Conservation (phyloP, 2,888 invertebrate genomes). For the Drosophila ezoana region DNA sequence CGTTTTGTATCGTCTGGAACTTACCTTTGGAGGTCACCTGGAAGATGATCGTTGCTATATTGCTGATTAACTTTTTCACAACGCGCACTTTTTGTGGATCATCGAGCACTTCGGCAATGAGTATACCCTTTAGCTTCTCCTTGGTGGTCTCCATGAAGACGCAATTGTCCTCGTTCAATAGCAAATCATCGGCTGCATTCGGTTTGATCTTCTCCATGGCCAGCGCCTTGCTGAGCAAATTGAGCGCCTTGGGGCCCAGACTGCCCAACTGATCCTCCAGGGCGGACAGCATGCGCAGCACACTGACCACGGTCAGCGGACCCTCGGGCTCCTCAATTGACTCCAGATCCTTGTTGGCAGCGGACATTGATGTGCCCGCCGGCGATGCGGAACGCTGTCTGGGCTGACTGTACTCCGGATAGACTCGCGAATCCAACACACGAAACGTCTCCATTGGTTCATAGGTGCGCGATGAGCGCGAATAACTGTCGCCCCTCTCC, state of each 20-base stretch:
- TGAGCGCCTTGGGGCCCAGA: constrained; percentile 91
- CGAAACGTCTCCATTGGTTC: constrained; percentile 69
- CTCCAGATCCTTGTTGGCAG: constrained; percentile 56
- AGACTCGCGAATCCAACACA: constrained; percentile 80
- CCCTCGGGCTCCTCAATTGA: constrained; percentile 78
- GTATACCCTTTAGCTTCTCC: constrained; percentile 92
- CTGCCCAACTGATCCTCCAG: constrained; percentile 94
- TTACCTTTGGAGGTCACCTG: constrained; percentile 87
- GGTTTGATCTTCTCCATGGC: constrained; percentile 90
- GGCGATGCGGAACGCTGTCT: constrained; percentile 44
- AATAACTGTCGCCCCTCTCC: constrained; percentile 31
- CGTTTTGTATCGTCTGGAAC: constrained; percentile 28
- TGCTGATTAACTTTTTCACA: constrained; percentile 90
- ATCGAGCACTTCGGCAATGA: constrained; percentile 89
- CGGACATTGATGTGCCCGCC: constrained; percentile 5
- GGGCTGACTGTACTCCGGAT: constrained; percentile 82
- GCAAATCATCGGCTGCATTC: constrained; percentile 90
- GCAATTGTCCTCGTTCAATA: constrained; percentile 90
- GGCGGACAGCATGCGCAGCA: constrained; percentile 91
- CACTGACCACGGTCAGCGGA: constrained; percentile 87
- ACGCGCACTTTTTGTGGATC: constrained; percentile 88
- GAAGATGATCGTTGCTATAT: constrained; percentile 91
- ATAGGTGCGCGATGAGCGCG: constrained; percentile 55
- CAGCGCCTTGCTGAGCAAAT: constrained; percentile 90
- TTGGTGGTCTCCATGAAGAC: constrained; percentile 93